Percentiles rank a stretch among this genome's conserved stretches.
These are phyloP conservation scores for Squalus acanthias DNA, from an alignment of 2,797 vertebrate genomes.

Conservation along the genomic window DNA sequence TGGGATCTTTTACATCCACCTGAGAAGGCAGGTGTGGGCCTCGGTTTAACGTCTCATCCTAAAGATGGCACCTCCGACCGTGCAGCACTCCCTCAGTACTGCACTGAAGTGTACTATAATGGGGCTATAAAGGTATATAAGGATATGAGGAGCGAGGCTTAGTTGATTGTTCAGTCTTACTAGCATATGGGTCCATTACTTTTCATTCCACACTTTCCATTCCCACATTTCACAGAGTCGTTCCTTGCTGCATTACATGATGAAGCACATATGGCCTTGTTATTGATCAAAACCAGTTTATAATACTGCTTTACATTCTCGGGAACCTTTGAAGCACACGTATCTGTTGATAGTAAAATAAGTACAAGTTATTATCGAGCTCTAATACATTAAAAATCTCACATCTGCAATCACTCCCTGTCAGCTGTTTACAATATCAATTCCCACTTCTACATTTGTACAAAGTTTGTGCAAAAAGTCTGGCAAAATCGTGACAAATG, in stretches of 20 bases:
- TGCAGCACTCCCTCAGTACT: neutral
- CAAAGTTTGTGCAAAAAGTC: no score
- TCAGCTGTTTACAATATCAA: neutral
- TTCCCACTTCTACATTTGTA: neutral
- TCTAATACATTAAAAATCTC: neutral
- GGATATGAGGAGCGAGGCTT: no score
- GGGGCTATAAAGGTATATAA: neutral
- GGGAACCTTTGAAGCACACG: neutral
- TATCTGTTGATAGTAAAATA: neutral
- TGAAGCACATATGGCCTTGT: neutral
- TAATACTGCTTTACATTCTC: neutral
- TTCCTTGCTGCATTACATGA: neutral
- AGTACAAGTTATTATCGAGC: neutral
- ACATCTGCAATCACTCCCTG: neutral
- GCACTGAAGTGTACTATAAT: neutral
- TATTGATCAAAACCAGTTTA: neutral
- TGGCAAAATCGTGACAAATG: neutral
- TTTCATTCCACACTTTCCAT: conserved; percentile 7
- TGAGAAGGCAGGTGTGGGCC: neutral
- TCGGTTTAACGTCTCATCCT: neutral
- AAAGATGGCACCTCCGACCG: neutral
- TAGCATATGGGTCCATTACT: neutral
- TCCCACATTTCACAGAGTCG: neutral
- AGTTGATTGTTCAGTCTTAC: neutral
- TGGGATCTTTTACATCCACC: neutral